Conservation (phyloP, 1,140 invertebrate species). For the Zaprionus davidi region DNA sequence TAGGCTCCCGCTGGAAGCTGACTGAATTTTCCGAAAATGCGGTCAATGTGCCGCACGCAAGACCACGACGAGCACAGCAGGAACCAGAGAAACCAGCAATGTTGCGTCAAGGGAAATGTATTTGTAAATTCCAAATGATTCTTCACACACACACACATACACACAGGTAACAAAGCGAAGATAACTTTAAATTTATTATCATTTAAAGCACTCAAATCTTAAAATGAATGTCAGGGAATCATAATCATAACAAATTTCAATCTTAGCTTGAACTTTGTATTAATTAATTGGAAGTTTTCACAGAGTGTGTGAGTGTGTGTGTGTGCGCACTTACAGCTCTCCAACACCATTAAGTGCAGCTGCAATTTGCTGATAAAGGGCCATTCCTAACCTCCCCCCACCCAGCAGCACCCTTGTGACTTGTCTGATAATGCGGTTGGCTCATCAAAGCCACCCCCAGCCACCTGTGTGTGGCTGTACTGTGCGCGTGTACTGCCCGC, state of each 20-base stretch:
- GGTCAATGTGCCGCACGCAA: constrained; percentile 66
- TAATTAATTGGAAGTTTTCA: background rate
- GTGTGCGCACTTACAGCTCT: background rate
- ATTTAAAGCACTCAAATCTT: constrained; percentile 5
- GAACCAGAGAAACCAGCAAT: constrained; percentile 17
- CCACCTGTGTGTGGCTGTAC: background rate
- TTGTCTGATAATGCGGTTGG: constrained; percentile 25
- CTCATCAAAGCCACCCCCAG: constrained; percentile 8
- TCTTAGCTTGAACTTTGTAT: background rate
- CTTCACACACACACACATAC: constrained; percentile 15
- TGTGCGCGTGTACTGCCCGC: constrained; percentile 8
- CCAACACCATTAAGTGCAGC: background rate
- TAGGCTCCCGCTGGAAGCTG: constrained; percentile 41
- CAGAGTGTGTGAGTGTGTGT: background rate
- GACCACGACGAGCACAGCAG: background rate
- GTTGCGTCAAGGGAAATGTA: constrained; percentile 65
- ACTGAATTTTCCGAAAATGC: constrained; percentile 60
- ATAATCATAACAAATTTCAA: background rate
- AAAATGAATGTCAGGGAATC: background rate
- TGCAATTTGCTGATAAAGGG: constrained; percentile 59
- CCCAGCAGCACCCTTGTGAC: background rate
- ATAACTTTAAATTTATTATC: constrained; percentile 22
- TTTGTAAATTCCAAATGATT: constrained; percentile 70
- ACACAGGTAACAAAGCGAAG: constrained; percentile 9
- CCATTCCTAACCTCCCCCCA: background rate